These are phyloP conservation scores for Leptosomus discolor DNA, from an alignment of 2,113 vertebrate species.

Conservation along the genomic window DNA sequence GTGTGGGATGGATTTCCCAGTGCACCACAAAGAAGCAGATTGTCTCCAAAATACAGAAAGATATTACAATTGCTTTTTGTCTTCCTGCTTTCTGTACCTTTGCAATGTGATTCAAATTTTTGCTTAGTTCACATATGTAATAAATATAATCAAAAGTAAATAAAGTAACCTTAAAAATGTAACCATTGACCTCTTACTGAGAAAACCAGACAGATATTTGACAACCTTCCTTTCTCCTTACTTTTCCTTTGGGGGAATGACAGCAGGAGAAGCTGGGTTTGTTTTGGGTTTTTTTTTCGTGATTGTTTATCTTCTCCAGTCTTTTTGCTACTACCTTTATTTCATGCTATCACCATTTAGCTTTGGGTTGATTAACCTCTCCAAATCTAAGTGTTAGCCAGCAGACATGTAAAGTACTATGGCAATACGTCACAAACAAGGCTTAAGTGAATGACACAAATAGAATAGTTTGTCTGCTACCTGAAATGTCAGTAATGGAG, in stretches of 20 bases:
- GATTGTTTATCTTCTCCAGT: not conserved
- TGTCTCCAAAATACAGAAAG: not conserved
- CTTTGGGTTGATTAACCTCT: not conserved
- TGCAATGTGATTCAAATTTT: not conserved
- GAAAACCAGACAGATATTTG: not conserved
- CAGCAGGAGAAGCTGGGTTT: not conserved
- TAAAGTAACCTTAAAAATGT: not conserved
- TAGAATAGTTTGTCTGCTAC: not conserved
- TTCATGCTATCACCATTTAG: not conserved
- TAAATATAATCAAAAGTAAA: not conserved
- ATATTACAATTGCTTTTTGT: not conserved
- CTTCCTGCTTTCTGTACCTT: not conserved
- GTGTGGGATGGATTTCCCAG: not conserved
- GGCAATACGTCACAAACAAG: not conserved
- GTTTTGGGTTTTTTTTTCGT: accelerated
- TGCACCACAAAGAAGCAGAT: not conserved
- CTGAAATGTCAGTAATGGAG: not conserved
- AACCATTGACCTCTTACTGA: not conserved
- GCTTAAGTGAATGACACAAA: not conserved
- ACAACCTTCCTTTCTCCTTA: not conserved
- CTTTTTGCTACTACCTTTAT: not conserved
- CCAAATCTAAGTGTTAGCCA: not conserved
- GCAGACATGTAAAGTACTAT: not conserved
- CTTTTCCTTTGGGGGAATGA: not conserved
- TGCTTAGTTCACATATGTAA: not conserved